Evolutionary conservation across 2,113 vertebrate genomes (phyloP).

Genomic region (human (Homo sapiens)): GRCh38 chr14:59907001-59907500

Average conservation of each 20-base stretch:
- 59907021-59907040: background rate
- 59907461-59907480: background rate
- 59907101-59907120: background rate
- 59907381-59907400: background rate
- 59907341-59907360: background rate
- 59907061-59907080: background rate
- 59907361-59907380: background rate
- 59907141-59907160: background rate
- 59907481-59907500: background rate
- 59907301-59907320: background rate
- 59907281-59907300: background rate
- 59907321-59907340: background rate
- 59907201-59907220: background rate
- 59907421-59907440: background rate
- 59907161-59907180: background rate
- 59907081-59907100: background rate
- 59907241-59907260: background rate
- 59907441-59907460: background rate
- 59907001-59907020: background rate
- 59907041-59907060: background rate
- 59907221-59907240: background rate
- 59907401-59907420: background rate
- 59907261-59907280: background rate
- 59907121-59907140: background rate
- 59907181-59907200: background rate